These are phyloP conservation scores for Nyctereutes procyonoides DNA, from an alignment of 2,113 vertebrate genomes.

Conservation along the genomic window DNA sequence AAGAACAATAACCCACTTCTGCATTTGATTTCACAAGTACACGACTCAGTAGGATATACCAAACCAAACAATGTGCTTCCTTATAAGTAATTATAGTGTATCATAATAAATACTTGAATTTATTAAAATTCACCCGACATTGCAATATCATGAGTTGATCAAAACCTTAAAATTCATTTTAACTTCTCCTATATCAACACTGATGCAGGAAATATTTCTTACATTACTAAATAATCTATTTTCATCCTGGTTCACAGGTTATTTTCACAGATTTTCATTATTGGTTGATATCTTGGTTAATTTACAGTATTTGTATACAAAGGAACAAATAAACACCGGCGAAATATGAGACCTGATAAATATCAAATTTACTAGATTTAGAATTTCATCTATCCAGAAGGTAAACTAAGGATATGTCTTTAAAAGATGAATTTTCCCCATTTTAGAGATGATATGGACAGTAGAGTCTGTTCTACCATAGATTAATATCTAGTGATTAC, in stretches of 20 bases:
- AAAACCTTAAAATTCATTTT: conserved; percentile 10
- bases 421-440: conserved; percentile 43
- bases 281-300: background rate
- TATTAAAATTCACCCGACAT: background rate
- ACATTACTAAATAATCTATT: background rate
- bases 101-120: background rate
- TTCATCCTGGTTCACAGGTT: background rate
- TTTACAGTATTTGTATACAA: background rate
- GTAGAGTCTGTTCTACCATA: background rate
- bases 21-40: background rate
- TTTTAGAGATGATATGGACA: conserved; percentile 1
- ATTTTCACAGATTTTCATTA: conserved; percentile 36
- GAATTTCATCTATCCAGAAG: background rate
- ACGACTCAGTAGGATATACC: background rate
- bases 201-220: background rate
- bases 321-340: background rate
- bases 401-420: conserved; percentile 8
- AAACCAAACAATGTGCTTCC: background rate
- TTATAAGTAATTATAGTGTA: background rate
- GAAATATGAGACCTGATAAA: background rate
- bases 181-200: background rate
- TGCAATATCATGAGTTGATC: background rate
- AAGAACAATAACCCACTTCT: background rate
- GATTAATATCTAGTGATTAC: conserved; percentile 59
- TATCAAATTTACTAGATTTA: background rate